Evolutionary conservation across 2,113 vertebrate genomes (phyloP), one percentile per base, ranked within the genome.

Genomic region (Trochalopteron elliotii): DNA sequence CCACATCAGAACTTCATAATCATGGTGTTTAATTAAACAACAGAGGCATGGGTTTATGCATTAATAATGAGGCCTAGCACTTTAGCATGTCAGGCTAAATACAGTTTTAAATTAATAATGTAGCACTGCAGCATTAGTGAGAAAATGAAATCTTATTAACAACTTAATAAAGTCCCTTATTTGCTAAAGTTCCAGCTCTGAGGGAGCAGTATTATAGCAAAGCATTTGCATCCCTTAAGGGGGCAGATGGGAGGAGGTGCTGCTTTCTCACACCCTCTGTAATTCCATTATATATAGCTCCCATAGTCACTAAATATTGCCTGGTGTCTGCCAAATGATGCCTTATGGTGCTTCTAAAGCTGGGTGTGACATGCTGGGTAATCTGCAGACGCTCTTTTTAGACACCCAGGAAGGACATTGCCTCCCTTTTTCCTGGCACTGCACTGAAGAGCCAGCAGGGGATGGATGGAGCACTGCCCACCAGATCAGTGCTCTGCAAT

Each of bases 81-180:
- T 97, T 97, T 93, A 97, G 94, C 96, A 93, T 94, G 96, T 96
- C 96, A 94, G 94, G 95, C 97, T 97, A 98, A 97, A 98, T 97
- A 97, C 97, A 97, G 96, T 97, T 97, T 97, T 97, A 96, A 98
- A 97, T 98, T 97, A 97, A 97, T 97, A 97, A 98, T 96, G 97
- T 93, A 89, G 83, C 94, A 93, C 72, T 5, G 1, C 77, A 67
- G 94, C 86, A 87, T 97, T 96, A 94, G 89, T 78, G 91, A 95
- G 97, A 97, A 96, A 96, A 94, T 95, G 96, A 97, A 97, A 97
- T 97, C 96, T 96, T 96, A 95, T 96, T 95, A 94, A 96, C 92
- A 87, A 94, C 95, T 97, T 97, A 93, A 97, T 94, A 96, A 97
- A 97, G 93, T 93, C 96, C 90, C 95, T 97, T 97, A 93, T 97